Evolutionary conservation across 2,797 vertebrate species (phyloP), one percentile per base, ranked within the genome.

Genomic region (Psittacula derbiana): DNA sequence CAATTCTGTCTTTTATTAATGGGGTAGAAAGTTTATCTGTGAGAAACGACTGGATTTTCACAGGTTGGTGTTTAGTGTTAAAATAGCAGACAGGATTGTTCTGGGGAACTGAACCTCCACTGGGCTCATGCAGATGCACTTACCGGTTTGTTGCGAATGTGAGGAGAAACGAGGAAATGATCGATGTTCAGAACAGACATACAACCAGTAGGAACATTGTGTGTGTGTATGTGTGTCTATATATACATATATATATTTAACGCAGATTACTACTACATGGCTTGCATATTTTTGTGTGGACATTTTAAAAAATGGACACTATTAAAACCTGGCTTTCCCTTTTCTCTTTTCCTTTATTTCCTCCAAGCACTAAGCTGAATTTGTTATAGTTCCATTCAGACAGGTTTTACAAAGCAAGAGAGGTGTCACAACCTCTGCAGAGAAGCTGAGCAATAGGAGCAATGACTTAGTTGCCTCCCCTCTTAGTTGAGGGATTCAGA

Each of bases 301-400:
- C 2, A 0, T 31, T 27, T 43, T 0, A 10, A 5, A 11, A n/a
- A n/a, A 16, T 5, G 2, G 0, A 46, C 73, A 23, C 4, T 53
- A 14, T 27, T 20, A n/a, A 28, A 55, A 84, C 8, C 18, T 53
- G 43, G 16, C 16, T 67, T 88, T 50, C n/a, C 12, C 28, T 74
- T 69, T 60, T 31, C 5, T 52, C 21, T 55, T 28, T 47, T 46
- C 5, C 10, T 61, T 62, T 19, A 23, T 57, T 81, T 80, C 13
- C 44, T 61, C 11, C 30, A 40, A 67, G 57, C 41, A 61, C 64
- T 21, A 36, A 65, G 16, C 2, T 33, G 50, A 47, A 15, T 1
- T 11, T 23, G 20, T 33, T 47, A 2, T 2, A 23, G 31, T 67
- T 67, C 40, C 28, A 0, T 82, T 65, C 50, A 44, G 60, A 16